Evolutionary conservation across 1,140 invertebrate genomes (phyloP), one percentile per base, ranked within the genome.

Genomic region (Drosophila pallidifrons): DNA sequence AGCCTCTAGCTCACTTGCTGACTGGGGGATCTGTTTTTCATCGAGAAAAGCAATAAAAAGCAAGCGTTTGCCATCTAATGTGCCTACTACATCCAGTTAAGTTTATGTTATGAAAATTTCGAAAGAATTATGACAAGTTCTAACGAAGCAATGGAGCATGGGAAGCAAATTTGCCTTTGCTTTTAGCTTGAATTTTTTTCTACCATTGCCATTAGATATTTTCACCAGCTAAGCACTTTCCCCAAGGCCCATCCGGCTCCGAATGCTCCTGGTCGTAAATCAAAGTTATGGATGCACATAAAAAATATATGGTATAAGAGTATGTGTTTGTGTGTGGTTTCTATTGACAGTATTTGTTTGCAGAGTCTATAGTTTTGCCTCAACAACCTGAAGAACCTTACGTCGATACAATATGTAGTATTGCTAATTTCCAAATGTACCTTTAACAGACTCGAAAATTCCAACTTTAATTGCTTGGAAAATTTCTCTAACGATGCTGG

Each of bases 401-500:
- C 35, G 60, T 59, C 20, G n/a, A 13, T 5, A 25, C 20, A 25
- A 25, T 25, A 25, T 38, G 10, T 61, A 49, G 11, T 15, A 30
- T 10, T 16, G 66, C 71, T 79, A 70, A 81, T 85, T 77, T 69
- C 52, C 28, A 13, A 16, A 11, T 46, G 54, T 38, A 28, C 45
- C 54, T 73, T 73, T 73, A 20, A n/a, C 28, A 58, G 49, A 10
- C 41, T 63, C 45, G 46, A 32, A 72, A 61, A 61, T 71, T 71
- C 47, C 63, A 28, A 69, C 72, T 88, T 77, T 71, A 87, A 87
- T 87, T 83, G 83, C 77, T 78, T 79, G 85, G 83, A 89, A 83
- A 89, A 82, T 79, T 74, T 32, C 46, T 25, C 38, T 77, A 64
- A 64, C 60, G 52, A 74, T 77, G 72, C 69, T 47, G 61, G 43